A percentile compares a stretch with the other conserved stretches of the same genome.
Conservation (phyloP, 2,113 vertebrate genomes). For the Andinoacara biseriatus region DNA sequence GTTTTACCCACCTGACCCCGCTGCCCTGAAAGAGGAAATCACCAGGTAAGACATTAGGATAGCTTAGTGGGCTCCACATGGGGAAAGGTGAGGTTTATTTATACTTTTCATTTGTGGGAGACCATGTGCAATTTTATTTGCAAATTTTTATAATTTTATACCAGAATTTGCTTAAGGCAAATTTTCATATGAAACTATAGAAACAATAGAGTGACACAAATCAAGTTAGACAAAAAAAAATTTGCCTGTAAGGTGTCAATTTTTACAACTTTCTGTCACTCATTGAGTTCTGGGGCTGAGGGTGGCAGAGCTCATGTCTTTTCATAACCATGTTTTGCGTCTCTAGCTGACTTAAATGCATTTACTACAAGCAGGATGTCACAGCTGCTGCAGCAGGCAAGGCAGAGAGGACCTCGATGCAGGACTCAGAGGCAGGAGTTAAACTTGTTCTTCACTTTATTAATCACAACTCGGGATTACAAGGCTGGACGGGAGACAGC, state of each 20-base stretch:
- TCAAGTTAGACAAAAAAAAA: neutral
- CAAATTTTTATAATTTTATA: neutral
- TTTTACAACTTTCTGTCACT: neutral
- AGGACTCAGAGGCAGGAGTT: too few relatives aligned
- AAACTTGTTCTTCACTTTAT: too few relatives aligned
- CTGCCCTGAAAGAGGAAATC: constrained; percentile 96
- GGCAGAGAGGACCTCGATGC: too few relatives aligned
- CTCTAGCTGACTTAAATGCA: neutral
- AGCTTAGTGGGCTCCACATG: neutral
- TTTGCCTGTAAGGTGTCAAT: neutral
- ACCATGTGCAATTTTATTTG: neutral
- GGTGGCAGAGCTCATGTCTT: neutral
- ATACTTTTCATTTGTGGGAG: neutral
- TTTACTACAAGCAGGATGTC: neutral
- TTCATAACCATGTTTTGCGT: neutral
- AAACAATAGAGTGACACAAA: neutral
- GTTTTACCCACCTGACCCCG: constrained; percentile 96
- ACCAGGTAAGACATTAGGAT: constrained; percentile 85
- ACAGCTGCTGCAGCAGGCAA: too few relatives aligned
- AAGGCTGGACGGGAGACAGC: too few relatives aligned
- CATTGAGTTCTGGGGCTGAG: neutral
- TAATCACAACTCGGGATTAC: too few relatives aligned
- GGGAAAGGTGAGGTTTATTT: neutral
- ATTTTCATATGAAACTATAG: neutral
- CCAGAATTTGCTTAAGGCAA: neutral